Evolutionary conservation across 2,113 vertebrate genomes (phyloP), one percentile per base, ranked within the genome.

Genomic region (Nycticryphes semicollaris): DNA sequence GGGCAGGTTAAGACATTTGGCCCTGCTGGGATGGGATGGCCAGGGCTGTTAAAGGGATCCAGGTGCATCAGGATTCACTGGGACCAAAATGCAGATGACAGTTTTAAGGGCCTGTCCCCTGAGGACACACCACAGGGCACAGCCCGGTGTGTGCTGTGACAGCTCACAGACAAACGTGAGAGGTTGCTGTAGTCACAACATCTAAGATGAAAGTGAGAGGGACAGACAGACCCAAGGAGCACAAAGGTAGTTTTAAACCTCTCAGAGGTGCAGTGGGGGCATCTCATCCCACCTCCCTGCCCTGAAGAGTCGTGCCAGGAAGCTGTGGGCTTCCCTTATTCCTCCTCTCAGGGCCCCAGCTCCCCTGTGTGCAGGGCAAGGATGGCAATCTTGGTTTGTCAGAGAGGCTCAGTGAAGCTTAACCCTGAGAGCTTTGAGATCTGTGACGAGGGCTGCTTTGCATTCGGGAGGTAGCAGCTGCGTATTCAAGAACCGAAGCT

Each of bases 1-100:
- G 83, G 79, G 76, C 86, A 76, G 68, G 56, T 12, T 84, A 73
- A 87, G 75, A 94, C 86, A 83, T 93, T 96, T 75, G 83, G 35
- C 53, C 51, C 39, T 56, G 12, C 16, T 51, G 0, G 1, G 12
- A 12, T 94, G 83, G 28, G 69, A 77, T 31, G 43, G 41, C 12
- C 47, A 47, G 57, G 47, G 50, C 53, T 88, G 41, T n/a, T 41
- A 17, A 74, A 85, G 35, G 70, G 27, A 31, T 82, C 17, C 37
- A 21, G 21, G 8, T 30, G 9, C 47, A 20, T 23, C 56, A 13
- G 60, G 45, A 33, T 84, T 45, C 50, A 19, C 35, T 19, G 22
- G 43, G 22, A 59, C 50, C 91, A 70, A 63, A 60, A 72, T 12
- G 21, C 28, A 48, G 62, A 2, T 35, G 64, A 28, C 22, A 17